phyloP scores from a whole-genome alignment of 2,888 invertebrate genomes.

The Melitaea athalia region DNA sequence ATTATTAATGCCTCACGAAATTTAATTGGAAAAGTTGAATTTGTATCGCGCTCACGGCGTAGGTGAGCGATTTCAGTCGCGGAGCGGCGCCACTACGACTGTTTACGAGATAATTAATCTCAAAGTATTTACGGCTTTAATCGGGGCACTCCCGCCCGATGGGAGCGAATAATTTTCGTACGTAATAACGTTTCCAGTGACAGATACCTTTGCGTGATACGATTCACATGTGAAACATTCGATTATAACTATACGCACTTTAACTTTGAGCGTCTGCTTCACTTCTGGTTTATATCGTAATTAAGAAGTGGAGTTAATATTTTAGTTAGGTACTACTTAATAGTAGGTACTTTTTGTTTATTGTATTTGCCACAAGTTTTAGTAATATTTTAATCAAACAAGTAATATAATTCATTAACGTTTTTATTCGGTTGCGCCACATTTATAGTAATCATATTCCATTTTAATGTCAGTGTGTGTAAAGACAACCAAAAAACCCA shows the following conservation, averaged over 20 bases:
- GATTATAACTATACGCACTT: slow-evolving; percentile 10
- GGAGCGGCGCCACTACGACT: slow-evolving; percentile 68
- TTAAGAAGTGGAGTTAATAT: not conserved
- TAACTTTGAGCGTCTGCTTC: not conserved
- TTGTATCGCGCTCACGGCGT: slow-evolving; percentile 81
- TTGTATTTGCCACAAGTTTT: not conserved
- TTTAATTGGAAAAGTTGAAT: slow-evolving; percentile 84
- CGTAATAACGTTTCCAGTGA: slow-evolving; percentile 69
- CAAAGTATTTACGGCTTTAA: slow-evolving; percentile 83
- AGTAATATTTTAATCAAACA: not conserved
- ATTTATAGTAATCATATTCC: not conserved
- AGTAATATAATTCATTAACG: not conserved
- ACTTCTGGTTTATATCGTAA: not conserved
- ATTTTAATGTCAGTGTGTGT: not conserved
- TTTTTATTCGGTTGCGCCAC: not conserved
- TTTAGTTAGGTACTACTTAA: not conserved
- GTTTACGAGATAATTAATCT: slow-evolving; percentile 83
- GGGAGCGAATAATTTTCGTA: slow-evolving; percentile 79
- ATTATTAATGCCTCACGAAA: slow-evolving; percentile 84
- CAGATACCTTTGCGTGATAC: slow-evolving; percentile 26
- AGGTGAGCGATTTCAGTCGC: slow-evolving; percentile 79
- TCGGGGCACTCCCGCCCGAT: slow-evolving; percentile 75
- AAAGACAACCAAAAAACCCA: too few relatives aligned
- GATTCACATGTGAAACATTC: slow-evolving; percentile 4
- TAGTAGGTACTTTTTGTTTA: not conserved